phyloP scores from a whole-genome alignment of 1,140 invertebrate genomes.

The Cyphomyrmex costatus region DNA sequence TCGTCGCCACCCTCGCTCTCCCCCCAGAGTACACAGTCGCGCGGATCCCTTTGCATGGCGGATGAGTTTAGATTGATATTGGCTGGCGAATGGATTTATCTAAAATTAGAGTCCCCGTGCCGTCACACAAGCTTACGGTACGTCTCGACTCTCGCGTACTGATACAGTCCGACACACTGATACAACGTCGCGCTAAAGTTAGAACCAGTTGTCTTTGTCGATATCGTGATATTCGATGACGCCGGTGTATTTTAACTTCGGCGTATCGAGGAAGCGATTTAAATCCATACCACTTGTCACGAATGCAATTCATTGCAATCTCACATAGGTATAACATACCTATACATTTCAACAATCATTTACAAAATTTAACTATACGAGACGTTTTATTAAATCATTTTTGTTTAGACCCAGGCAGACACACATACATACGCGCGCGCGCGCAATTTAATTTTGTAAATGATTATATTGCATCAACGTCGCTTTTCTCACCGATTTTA shows the following conservation, averaged over 20 bases:
- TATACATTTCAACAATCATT: too few species aligned
- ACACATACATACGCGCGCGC: too few species aligned
- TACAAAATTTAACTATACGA: neutral
- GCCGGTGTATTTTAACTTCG: conserved; percentile 24
- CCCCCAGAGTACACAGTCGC: conserved; percentile 5
- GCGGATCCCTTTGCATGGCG: conserved; percentile 31
- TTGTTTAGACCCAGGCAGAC: too few species aligned
- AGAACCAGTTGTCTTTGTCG: conserved; percentile 34
- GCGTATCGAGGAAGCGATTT: conserved; percentile 17
- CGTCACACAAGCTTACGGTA: conserved; percentile 42
- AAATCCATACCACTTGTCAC: neutral
- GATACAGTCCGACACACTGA: neutral
- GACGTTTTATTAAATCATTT: too few species aligned
- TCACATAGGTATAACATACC: too few species aligned
- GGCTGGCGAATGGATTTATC: conserved; percentile 72
- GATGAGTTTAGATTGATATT: conserved; percentile 66
- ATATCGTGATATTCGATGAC: conserved; percentile 12
- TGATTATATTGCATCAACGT: neutral
- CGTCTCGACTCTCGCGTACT: conserved; percentile 1
- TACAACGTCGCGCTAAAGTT: conserved; percentile 60
- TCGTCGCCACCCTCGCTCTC: neutral
- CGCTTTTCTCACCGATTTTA: neutral
- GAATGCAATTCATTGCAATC: neutral
- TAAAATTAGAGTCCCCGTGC: conserved; percentile 73
- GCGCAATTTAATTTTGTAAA: conserved; percentile 2